Percentiles rank a stretch among this genome's conserved stretches.
These are phyloP conservation scores for Apotomis turbidana DNA, from an alignment of 2,888 invertebrate genomes.

Conservation along the genomic window DNA sequence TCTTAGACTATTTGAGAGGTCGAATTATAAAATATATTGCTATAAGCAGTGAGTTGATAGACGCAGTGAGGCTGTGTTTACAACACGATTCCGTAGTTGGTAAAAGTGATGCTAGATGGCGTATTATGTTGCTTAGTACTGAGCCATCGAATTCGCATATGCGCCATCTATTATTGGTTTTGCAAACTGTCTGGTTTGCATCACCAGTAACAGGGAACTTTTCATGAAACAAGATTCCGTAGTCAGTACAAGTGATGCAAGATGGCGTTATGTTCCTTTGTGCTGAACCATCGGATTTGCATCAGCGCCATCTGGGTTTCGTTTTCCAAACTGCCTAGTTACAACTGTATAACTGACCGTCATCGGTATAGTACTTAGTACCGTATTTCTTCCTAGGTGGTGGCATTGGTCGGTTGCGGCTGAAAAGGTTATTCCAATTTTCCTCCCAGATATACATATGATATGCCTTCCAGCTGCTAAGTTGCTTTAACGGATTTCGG, in stretches of 20 bases:
- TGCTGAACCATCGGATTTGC: neutral
- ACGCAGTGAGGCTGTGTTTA: too few relatives aligned
- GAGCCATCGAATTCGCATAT: neutral
- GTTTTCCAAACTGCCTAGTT: slow-evolving; percentile 4
- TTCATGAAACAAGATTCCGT: neutral
- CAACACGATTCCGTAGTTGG: neutral
- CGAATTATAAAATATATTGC: too few relatives aligned
- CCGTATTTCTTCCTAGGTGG: neutral
- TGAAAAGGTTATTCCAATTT: neutral
- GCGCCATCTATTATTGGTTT: slow-evolving; percentile 20
- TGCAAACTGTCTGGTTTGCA: neutral
- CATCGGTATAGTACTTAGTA: neutral
- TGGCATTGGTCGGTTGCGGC: slow-evolving; percentile 12
- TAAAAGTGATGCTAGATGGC: slow-evolving; percentile 1
- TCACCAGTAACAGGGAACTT: neutral
- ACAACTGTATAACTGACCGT: too few relatives aligned
- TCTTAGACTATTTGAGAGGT: too few relatives aligned
- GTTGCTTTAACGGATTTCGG: too few relatives aligned
- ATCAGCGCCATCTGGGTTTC: slow-evolving; percentile 16
- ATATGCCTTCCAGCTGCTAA: too few relatives aligned
- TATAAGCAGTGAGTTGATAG: too few relatives aligned
- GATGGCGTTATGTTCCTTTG: neutral
- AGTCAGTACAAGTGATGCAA: neutral
- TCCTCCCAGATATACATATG: too few relatives aligned
- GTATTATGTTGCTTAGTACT: neutral